phyloP scores from a whole-genome alignment of 1,140 invertebrate species.

The Phymorhynchus buccinoides region DNA sequence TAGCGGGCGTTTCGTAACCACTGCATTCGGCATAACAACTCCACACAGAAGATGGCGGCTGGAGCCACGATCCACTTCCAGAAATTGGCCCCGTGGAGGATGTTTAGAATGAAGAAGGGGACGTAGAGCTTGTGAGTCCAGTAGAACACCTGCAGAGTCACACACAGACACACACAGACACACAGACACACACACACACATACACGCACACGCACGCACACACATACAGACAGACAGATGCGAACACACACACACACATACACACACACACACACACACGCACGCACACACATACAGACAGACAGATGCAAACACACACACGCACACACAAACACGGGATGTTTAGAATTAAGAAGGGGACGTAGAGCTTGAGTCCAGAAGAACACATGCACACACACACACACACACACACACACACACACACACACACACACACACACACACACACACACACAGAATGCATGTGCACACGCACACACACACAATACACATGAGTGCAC shows the following conservation, averaged over 20 bases:
- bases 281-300: not conserved
- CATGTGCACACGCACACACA: not conserved
- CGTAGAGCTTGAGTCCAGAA: no score
- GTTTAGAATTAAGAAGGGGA: no score
- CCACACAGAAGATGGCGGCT: slow-evolving; percentile 85
- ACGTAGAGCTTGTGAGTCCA: slow-evolving; percentile 91
- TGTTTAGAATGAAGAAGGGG: slow-evolving; percentile 88
- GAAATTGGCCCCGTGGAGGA: slow-evolving; percentile 92
- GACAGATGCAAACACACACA: not conserved
- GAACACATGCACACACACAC: not conserved
- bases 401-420: not conserved
- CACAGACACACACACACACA: not conserved
- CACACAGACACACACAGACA: not conserved
- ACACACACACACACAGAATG: not conserved
- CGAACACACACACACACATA: not conserved
- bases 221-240: not conserved
- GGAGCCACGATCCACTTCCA: slow-evolving; percentile 96
- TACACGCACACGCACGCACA: not conserved
- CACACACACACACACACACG: not conserved
- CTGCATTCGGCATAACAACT: slow-evolving; percentile 78
- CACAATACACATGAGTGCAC: no score
- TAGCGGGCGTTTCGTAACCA: slow-evolving; percentile 44
- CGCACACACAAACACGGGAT: not conserved
- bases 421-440: not conserved
- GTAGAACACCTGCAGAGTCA: not conserved